Percentiles rank a stretch among this genome's conserved stretches.
phyloP scores from a whole-genome alignment of 2,888 invertebrate genomes.

The Pachymerium ferrugineum region DNA sequence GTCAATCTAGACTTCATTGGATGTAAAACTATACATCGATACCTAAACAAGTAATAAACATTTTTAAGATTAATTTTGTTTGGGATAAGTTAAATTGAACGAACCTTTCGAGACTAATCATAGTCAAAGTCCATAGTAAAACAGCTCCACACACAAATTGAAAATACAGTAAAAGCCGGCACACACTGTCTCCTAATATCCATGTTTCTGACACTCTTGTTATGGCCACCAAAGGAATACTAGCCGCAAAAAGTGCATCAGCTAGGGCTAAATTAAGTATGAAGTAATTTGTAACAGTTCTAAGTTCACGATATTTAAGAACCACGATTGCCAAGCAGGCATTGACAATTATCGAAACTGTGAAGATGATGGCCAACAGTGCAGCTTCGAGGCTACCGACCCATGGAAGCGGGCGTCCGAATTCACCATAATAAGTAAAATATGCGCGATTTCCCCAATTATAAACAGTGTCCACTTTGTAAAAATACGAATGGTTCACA shows the following conservation, averaged over 20 bases:
- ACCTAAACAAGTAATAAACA: constrained; percentile 31
- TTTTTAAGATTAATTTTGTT: no score
- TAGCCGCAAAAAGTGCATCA: constrained; percentile 22
- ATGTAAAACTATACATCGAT: constrained; percentile 30
- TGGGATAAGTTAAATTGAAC: not conserved
- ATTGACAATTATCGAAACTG: constrained; percentile 15
- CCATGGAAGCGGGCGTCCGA: not conserved
- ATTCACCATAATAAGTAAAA: constrained; percentile 33
- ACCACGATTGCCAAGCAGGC: not conserved
- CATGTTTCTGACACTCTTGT: constrained; percentile 9
- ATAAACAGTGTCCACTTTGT: not conserved
- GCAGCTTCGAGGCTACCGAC: constrained; percentile 11
- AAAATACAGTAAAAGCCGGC: not conserved
- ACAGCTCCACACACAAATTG: constrained; percentile 30
- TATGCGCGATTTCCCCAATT: not conserved
- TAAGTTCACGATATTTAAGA: not conserved
- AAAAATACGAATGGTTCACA: not conserved
- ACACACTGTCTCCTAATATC: constrained; percentile 3
- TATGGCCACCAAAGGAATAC: constrained; percentile 20
- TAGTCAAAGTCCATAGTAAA: constrained; percentile 27
- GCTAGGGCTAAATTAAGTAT: constrained; percentile 29
- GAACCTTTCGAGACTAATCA: constrained; percentile 30
- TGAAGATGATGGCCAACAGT: not conserved
- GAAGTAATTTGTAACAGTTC: constrained; percentile 31
- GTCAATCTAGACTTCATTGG: not conserved